phyloP scores from a whole-genome alignment of 2,888 invertebrate species.

The Imbricaverruca yamaguchii region DNA sequence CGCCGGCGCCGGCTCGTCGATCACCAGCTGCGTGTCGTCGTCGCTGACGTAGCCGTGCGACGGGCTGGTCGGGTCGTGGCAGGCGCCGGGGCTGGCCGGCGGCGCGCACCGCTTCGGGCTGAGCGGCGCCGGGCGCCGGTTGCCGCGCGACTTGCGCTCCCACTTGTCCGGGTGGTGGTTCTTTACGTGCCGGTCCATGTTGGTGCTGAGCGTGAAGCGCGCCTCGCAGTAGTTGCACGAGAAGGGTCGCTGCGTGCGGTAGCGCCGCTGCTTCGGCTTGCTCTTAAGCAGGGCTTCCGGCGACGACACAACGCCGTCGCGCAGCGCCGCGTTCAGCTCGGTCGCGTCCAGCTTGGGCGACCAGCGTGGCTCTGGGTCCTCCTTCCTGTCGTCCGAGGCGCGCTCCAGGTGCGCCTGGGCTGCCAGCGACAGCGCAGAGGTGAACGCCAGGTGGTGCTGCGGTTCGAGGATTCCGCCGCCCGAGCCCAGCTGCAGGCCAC shows the following conservation, averaged over 20 bases:
- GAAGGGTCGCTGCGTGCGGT: conserved; percentile 82
- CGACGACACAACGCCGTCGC: conserved; percentile 63
- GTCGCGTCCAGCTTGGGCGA: background rate
- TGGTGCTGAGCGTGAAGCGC: conserved; percentile 75
- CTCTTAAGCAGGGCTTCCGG: conserved; percentile 85
- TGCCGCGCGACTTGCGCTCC: conserved; percentile 64
- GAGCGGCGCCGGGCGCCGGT: background rate
- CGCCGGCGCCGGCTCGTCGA: conserved; percentile 51
- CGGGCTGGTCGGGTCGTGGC: conserved; percentile 21
- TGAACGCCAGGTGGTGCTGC: background rate
- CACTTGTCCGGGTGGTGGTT: conserved; percentile 88
- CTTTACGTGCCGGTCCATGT: conserved; percentile 90
- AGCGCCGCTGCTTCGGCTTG: conserved; percentile 82
- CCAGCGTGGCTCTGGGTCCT: background rate
- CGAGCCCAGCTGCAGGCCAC: background rate
- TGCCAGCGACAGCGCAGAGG: background rate
- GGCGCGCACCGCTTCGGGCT: conserved; percentile 22
- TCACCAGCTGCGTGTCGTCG: conserved; percentile 85
- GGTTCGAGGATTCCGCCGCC: background rate
- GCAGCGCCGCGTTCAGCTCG: conserved; percentile 64
- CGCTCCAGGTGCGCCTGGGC: conserved; percentile 19
- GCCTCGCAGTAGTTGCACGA: conserved; percentile 85
- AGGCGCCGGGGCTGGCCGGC: conserved; percentile 10
- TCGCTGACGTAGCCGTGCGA: conserved; percentile 25
- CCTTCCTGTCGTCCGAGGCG: conserved; percentile 13